Conservation (phyloP, 2,888 invertebrate species). For the Frankliniella intonsa region DNA sequence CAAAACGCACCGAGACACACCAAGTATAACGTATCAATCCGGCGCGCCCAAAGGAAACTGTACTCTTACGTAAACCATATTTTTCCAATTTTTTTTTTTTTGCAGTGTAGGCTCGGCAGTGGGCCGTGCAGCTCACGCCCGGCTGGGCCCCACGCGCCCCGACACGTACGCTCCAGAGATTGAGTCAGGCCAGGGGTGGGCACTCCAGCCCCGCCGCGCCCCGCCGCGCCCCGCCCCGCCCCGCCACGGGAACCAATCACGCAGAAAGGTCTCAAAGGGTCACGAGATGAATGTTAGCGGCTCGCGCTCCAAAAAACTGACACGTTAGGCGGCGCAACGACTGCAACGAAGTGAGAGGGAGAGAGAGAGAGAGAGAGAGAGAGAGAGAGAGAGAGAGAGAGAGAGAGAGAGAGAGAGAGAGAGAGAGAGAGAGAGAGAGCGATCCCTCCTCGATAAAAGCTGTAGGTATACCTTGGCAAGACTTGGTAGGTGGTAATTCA, state of each 20-base stretch:
- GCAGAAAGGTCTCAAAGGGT: slow-evolving; percentile 37
- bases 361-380: slow-evolving; percentile 31
- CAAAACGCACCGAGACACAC: no score
- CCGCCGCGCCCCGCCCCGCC: no score
- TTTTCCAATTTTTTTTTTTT: no score
- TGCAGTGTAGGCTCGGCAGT: no score
- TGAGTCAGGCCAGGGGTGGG: slow-evolving; percentile 37
- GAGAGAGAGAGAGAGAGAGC: slow-evolving; percentile 30
- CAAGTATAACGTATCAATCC: no score
- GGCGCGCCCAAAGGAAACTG: no score
- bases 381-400: slow-evolving; percentile 29
- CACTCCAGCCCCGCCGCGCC: no score
- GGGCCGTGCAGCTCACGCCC: no score
- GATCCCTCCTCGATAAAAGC: no score
- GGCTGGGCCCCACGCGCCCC: background rate
- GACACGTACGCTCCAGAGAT: slow-evolving; percentile 40
- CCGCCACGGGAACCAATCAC: slow-evolving; percentile 33
- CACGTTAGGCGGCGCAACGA: background rate
- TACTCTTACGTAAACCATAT: no score
- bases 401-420: slow-evolving; percentile 32
- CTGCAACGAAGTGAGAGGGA: background rate
- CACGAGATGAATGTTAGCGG: slow-evolving; percentile 34
- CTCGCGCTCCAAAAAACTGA: slow-evolving; percentile 13
- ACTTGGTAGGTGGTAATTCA: no score
- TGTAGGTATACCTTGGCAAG: no score